A percentile compares a stretch with the other conserved stretches of the same genome.
These are phyloP conservation scores for Leptopterna dolabrata DNA, from an alignment of 2,888 invertebrate species.

Conservation along the genomic window DNA sequence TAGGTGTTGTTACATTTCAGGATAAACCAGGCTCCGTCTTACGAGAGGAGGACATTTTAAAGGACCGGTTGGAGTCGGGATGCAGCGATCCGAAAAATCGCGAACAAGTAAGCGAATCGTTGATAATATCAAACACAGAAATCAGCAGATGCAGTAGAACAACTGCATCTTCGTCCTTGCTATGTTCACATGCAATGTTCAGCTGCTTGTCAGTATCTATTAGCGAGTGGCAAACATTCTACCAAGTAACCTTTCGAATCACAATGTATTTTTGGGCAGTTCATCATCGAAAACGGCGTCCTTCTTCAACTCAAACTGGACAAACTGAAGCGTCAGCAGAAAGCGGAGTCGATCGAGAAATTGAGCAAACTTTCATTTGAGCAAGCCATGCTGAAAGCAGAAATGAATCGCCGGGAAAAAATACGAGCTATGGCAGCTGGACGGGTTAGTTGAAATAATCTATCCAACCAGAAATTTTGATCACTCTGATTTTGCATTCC, in stretches of 20 bases:
- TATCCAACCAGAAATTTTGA: background rate
- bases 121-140: too few relatives aligned
- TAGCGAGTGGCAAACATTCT: too few relatives aligned
- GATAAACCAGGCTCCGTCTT: background rate
- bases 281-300: background rate
- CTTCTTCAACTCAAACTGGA: background rate
- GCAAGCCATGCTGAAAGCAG: conserved; percentile 9
- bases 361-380: conserved; percentile 24
- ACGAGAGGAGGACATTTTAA: background rate
- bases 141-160: too few relatives aligned
- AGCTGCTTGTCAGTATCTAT: too few relatives aligned
- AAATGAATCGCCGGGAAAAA: conserved; percentile 25
- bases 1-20: background rate
- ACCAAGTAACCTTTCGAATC: too few relatives aligned
- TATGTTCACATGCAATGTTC: too few relatives aligned
- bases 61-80: background rate
- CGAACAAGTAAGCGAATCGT: background rate
- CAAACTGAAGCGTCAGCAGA: background rate
- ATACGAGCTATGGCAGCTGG: conserved; percentile 21
- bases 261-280: background rate
- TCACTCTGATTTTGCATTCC: too few relatives aligned
- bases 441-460: background rate
- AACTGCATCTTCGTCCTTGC: too few relatives aligned
- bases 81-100: background rate
- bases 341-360: background rate